Evolutionary conservation across 2,888 invertebrate genomes (phyloP).

Genomic region (Cephus nigrinus): DNA sequence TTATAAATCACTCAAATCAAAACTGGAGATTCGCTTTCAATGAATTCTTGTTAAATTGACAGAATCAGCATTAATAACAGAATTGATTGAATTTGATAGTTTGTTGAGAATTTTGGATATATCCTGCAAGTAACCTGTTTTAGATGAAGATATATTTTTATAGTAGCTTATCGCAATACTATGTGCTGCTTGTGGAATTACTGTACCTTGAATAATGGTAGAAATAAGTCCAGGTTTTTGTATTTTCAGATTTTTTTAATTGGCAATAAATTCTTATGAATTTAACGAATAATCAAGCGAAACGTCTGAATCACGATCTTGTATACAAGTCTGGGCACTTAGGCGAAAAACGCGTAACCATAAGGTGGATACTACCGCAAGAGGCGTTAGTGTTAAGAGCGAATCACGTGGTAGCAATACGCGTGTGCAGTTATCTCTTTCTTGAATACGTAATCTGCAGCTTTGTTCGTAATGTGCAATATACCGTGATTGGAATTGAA

Average conservation of each 20-base stretch:
- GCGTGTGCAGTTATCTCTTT: too few relatives aligned
- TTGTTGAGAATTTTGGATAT: neutral
- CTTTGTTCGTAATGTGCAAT: too few relatives aligned
- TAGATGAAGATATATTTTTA: neutral
- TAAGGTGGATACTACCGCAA: too few relatives aligned
- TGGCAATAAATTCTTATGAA: constrained; percentile 26
- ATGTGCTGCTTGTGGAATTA: neutral
- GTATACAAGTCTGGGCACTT: too few relatives aligned
- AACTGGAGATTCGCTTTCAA: neutral
- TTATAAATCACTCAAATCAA: neutral
- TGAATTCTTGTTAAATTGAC: neutral
- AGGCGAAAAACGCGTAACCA: too few relatives aligned
- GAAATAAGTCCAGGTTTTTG: neutral
- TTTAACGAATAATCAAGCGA: too few relatives aligned
- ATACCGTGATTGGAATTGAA: too few relatives aligned
- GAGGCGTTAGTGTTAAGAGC: too few relatives aligned
- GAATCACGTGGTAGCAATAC: too few relatives aligned
- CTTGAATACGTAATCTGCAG: too few relatives aligned
- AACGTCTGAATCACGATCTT: too few relatives aligned
- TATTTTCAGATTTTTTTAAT: constrained; percentile 6
- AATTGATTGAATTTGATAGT: neutral
- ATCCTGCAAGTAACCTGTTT: neutral
- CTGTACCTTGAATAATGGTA: neutral
- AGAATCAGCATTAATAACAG: neutral
- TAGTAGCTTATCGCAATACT: neutral